Base-by-base conservation (phyloP, 2,888 invertebrate species). In the Harpagoxenus sublaevis region DNA sequence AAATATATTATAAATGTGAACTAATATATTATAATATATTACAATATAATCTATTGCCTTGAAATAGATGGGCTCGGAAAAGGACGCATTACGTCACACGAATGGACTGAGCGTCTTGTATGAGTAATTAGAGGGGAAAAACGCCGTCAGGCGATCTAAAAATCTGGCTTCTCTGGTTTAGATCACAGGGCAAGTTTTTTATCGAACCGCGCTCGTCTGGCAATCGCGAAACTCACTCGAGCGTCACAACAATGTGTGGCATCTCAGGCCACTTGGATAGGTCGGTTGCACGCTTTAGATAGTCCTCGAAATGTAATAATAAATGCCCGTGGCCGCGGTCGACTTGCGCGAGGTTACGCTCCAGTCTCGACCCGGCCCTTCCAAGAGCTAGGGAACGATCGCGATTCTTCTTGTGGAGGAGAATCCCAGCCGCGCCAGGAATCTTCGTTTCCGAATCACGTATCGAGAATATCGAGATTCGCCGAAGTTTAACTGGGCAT, bases 331-430 rank as follows among this genome's bases (percentile, higher is more conserved):
- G 85, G 55, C 77, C 88, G 78, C 84, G 88, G 86, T 87, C 85
- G 88, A 87, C 87, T 88, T 35, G 79, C 73, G 88, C 88, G 86
- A 86, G 87, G 84, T 89, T 87, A 87, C 81, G 84, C 66, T 62
- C 85, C 71, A 55, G 65, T 57, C 81, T 78, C 53, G 66, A 77
- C 77, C 83, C 23, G 23, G 23, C 63, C 66, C 35, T 70, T 23
- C 73, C 82, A 48, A 31, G 84, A 87, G 66, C 23, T 39, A 68
- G 35, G 60, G 65, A 82, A 83, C 85, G 83, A 88, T 88, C 77
- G 86, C 83, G 70, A 88, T 89, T 88, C 45, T 48, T 63, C 74
- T 45, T 57, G 84, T 18, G 51, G 35, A 62, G 35, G 79, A 35
- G 89, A 88, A 84, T 86, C 35, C 55, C 70, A 84, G 45, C 42